Evolutionary conservation across 2,888 invertebrate species (phyloP).

Genomic region (Unio delphinus): DNA sequence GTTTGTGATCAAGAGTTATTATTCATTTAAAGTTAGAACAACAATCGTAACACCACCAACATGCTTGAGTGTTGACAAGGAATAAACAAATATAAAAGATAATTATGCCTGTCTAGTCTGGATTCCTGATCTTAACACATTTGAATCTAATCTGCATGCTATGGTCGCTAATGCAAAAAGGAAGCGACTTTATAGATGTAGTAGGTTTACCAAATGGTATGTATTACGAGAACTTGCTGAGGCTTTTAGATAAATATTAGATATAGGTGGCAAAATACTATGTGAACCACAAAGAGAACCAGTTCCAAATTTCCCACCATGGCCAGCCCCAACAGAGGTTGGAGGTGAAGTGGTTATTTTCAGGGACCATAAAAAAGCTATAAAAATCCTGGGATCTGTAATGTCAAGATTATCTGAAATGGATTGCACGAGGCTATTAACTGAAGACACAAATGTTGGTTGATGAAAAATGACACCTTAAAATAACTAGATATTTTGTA

Average conservation of each 20-base stretch:
- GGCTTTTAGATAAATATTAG: conserved; percentile 7
- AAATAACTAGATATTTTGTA: too few relatives aligned
- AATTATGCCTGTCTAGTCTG: conserved; percentile 13
- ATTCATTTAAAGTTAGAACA: conserved; percentile 10
- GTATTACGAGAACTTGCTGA: neutral
- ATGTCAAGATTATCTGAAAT: too few relatives aligned
- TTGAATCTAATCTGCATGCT: neutral
- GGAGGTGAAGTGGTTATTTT: conserved; percentile 12
- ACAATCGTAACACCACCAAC: neutral
- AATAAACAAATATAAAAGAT: conserved; percentile 10
- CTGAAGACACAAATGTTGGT: too few relatives aligned
- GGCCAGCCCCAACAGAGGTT: conserved; percentile 9
- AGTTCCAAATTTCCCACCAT: conserved; percentile 15
- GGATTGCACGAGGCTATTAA: too few relatives aligned
- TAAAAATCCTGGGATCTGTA: too few relatives aligned
- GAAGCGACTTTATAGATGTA: conserved; percentile 6
- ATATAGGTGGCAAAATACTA: conserved; percentile 6
- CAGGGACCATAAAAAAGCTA: too few relatives aligned
- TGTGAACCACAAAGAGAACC: conserved; percentile 8
- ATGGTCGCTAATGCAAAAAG: conserved; percentile 6
- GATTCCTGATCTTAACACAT: conserved; percentile 4
- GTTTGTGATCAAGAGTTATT: conserved; percentile 12
- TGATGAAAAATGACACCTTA: too few relatives aligned
- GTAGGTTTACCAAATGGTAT: conserved; percentile 5
- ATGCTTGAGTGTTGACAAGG: neutral